Base-by-base conservation (phyloP, 1,140 invertebrate species). In the Hesperophylax magnus region DNA sequence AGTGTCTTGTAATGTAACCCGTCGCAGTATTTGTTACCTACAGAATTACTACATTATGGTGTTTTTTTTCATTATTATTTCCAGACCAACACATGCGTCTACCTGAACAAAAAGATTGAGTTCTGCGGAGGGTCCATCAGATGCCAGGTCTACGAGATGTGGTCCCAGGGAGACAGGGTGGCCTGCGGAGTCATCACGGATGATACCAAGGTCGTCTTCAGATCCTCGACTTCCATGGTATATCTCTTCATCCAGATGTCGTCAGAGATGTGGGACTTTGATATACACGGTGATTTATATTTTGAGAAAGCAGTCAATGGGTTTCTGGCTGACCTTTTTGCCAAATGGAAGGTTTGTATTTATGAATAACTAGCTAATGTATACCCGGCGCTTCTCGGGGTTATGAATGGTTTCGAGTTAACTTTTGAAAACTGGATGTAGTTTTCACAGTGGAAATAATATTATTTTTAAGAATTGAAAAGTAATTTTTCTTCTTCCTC, bases 261-360 rank as follows among this genome's bases (percentile, higher is more conserved):
- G 83, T 97, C 96, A 3, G 98, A 99, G 92, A 99, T 99, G 98
- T 99, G 98, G 98, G 97, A 99, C 86, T 99, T 99, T 92, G 98
- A 99, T 90, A 97, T 98, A 80, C 96, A 99, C 88, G 98, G 98
- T 6, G 98, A 99, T 90, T 89, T 99, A 14, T 99, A 99, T 87
- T 99, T 98, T 91, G 96, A 97, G 88, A 97, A 97, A 86, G 97
- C 97, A 69, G 96, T 98, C 0, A 98, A 99, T 91, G 98, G 98
- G 11, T 99, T 99, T 88, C 89, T 99, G 11, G 93, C 96, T 3
- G 98, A 99, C 89, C 91, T 99, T n/a, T 99, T 99, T 92, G 93
- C 94, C 82, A 98, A 98, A 86, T 99, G 98, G 98, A 98, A 98
- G 91, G 94, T 93, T 34, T 56, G 72, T 60, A 22, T 72, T 22